Evolutionary conservation across 2,113 vertebrate species (phyloP).

Genomic region (Sapayoa aenigma): DNA sequence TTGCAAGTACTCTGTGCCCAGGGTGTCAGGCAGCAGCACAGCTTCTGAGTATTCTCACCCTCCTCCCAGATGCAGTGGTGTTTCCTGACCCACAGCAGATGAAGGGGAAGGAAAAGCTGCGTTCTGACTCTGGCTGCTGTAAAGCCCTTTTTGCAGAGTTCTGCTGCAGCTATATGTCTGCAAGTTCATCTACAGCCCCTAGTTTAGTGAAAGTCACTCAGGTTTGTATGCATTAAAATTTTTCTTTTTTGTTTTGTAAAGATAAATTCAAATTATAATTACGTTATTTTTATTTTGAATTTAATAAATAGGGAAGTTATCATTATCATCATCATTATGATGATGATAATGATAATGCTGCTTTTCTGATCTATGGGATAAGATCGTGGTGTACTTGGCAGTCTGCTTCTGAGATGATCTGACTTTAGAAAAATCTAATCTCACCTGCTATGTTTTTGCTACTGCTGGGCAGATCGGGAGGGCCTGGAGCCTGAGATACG

Average conservation of each 20-base stretch:
- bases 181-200: not conserved
- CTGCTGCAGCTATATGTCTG: not conserved
- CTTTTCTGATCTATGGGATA: not conserved
- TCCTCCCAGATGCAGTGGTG: not conserved
- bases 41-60: not conserved
- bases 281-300: not conserved
- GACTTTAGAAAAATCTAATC: not conserved
- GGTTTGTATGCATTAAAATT: not conserved
- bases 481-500: fast-evolving
- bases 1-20: not conserved
- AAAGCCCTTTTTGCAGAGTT: not conserved
- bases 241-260: not conserved
- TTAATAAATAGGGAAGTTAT: not conserved
- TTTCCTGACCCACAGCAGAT: not conserved
- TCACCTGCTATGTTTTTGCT: not conserved
- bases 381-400: not conserved
- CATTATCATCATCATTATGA: too few relatives aligned
- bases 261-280: not conserved
- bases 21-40: not conserved
- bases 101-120: not conserved
- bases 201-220: not conserved
- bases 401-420: not conserved
- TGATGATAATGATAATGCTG: too few relatives aligned
- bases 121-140: not conserved
- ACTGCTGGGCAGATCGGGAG: not conserved